phyloP scores from a whole-genome alignment of 2,888 invertebrate species.

The Argyra leucocephala region DNA sequence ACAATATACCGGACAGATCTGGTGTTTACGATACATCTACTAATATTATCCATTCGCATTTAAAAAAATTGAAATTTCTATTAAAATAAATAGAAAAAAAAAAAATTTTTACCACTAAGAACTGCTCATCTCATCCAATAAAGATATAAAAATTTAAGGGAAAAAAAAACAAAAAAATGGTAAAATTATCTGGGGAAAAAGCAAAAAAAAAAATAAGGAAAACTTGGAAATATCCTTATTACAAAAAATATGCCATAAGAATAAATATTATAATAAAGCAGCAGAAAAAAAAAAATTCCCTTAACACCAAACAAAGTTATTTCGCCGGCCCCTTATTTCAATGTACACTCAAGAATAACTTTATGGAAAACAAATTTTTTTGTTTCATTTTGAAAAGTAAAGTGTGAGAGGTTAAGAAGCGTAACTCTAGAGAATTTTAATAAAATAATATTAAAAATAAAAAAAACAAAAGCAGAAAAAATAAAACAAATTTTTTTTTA shows the following conservation, averaged over 20 bases:
- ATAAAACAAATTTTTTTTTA: no score
- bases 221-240: neutral
- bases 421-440: neutral
- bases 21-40: neutral
- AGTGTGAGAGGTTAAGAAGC: neutral
- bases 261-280: neutral
- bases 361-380: neutral
- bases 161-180: neutral
- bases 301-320: neutral
- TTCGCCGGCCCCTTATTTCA: neutral
- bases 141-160: neutral
- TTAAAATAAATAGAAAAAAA: neutral
- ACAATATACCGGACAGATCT: neutral
- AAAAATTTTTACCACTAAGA: neutral
- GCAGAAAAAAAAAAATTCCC: neutral
- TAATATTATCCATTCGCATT: neutral
- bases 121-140: neutral
- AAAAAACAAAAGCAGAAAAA: neutral
- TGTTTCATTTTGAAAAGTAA: neutral
- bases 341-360: neutral
- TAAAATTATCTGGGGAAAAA: neutral
- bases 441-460: slow-evolving; percentile 1
- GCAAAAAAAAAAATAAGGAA: neutral
- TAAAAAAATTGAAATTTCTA: slow-evolving; percentile 4
- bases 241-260: neutral